Evolutionary conservation across 1,140 invertebrate species (phyloP).

Genomic region (Microvelia longipes): DNA sequence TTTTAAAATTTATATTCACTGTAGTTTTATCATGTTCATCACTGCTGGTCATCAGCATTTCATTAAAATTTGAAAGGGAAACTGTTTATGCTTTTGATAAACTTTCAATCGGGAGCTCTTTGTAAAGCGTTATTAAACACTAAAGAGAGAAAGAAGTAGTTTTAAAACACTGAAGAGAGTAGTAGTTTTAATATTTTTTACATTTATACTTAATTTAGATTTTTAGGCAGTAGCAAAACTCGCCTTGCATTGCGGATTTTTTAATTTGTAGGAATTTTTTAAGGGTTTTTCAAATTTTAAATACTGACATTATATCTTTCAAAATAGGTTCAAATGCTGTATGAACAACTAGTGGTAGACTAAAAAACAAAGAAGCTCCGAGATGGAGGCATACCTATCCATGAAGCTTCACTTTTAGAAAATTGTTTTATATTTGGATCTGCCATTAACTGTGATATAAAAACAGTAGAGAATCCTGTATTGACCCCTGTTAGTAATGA

Average conservation of each 20-base stretch:
- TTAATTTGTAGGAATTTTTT: not conserved
- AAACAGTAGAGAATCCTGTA: not conserved
- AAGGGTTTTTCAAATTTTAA: not conserved
- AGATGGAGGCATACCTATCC: too few relatives aligned
- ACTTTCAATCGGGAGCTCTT: too few relatives aligned
- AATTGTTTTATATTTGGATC: not conserved
- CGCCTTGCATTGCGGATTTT: too few relatives aligned
- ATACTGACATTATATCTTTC: not conserved
- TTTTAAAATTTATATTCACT: too few relatives aligned
- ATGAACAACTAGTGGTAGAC: not conserved
- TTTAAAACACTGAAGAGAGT: too few relatives aligned
- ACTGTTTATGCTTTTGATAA: too few relatives aligned
- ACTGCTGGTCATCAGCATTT: too few relatives aligned
- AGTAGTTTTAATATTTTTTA: too few relatives aligned
- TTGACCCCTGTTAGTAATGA: not conserved
- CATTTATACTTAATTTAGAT: not conserved
- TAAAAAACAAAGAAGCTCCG: not conserved
- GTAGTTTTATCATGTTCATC: too few relatives aligned
- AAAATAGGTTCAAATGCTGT: not conserved
- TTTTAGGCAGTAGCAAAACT: not conserved
- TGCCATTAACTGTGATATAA: not conserved
- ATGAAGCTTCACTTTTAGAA: not conserved
- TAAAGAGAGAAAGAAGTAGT: too few relatives aligned
- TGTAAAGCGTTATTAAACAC: too few relatives aligned
- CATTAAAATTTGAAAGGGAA: too few relatives aligned